phyloP scores from a whole-genome alignment of 2,113 vertebrate species.

The Rhinolophus sinicus region DNA sequence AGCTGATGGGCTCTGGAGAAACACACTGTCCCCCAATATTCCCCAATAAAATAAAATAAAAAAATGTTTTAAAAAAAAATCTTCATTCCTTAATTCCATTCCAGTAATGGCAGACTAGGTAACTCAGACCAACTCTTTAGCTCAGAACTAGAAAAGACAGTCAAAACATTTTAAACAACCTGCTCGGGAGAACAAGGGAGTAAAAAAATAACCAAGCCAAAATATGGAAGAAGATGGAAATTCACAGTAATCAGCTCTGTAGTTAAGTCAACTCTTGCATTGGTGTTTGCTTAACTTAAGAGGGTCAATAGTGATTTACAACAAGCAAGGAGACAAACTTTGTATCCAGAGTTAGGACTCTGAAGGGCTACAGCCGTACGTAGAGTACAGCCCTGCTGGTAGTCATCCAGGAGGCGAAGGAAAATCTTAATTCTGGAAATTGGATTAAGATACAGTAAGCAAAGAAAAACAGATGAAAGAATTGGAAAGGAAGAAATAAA shows the following conservation, averaged over 20 bases:
- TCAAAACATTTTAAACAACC: neutral
- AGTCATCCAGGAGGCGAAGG: neutral
- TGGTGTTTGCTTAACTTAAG: neutral
- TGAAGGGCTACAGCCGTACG: neutral
- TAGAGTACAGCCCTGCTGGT: neutral
- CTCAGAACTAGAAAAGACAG: neutral
- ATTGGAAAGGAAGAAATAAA: slow-evolving; percentile 31
- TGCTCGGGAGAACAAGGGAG: neutral
- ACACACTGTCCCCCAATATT: no score
- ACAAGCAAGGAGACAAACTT: neutral
- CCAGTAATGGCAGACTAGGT: neutral
- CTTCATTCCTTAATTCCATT: neutral
- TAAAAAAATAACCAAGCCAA: neutral
- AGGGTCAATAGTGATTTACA: neutral
- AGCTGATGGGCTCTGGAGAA: no score
- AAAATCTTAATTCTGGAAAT: neutral
- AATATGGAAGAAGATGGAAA: neutral
- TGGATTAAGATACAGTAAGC: neutral
- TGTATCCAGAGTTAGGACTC: neutral
- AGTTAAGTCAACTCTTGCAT: neutral
- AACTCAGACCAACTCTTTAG: neutral
- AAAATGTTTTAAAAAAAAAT: neutral
- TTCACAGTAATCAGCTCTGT: neutral
- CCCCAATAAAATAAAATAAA: no score
- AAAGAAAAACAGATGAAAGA: slow-evolving; percentile 30